Evolutionary conservation across 2,113 vertebrate species (phyloP), one percentile per base, ranked within the genome.

Genomic region (Sander lucioperca): DNA sequence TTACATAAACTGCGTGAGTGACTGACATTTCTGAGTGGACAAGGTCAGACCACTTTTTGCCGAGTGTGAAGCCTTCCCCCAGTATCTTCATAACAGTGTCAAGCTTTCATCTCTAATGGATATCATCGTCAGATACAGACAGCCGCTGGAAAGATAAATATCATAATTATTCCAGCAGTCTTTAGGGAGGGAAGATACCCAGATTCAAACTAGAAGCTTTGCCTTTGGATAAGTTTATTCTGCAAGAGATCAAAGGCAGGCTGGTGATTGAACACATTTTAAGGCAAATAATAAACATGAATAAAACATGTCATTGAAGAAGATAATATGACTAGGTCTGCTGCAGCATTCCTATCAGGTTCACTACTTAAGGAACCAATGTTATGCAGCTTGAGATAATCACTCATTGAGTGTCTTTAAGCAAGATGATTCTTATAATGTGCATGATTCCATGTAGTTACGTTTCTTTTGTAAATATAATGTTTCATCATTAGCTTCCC

Each of bases 231-330:
- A 53, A 85, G 91, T 74, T 89, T 89, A 86, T 88, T 89, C 77
- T 80, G 58, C 70, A 57, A 50, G 54, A 91, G 86, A 94, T 94
- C 91, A 94, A 92, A 94, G 89, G 72, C 67, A 77, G 51, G 2
- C 86, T 80, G 36, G 10, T 81, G 89, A 91, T 87, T 92, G 86
- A 88, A 88, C 74, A 89, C 81, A 83, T 87, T 92, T 93, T 89
- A 91, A 86, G 84, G 86, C 79, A 86, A 89, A 92, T 92, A 91
- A 92, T 89, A 74, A 88, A 89, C 87, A 93, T 93, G 89, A 92
- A 94, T 94, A 92, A 94, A 93, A 90, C 88, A 93, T 91, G 84
- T 62, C 45, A 67, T 79, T 80, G 79, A 91, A 69, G 72, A 89
- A 80, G 77, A 85, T 83, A 76, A 81, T 68, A 54, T 64, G 80